Evolutionary conservation across 1,140 invertebrate genomes (phyloP), one percentile per base, ranked within the genome.

Genomic region (Tenebrio molitor): DNA sequence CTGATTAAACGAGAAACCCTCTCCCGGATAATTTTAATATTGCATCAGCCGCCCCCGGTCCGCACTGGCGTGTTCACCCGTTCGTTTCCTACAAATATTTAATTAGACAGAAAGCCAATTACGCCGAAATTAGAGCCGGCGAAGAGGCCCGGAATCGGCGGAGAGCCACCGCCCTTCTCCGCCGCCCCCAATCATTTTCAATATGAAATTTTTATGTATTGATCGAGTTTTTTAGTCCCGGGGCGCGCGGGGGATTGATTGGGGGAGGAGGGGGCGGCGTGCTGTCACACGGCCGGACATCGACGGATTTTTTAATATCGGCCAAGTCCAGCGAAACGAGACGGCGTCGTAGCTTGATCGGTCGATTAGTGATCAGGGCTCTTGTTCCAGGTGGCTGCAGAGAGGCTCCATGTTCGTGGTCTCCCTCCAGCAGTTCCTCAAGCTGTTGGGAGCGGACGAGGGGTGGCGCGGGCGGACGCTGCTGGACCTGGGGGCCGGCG

Each of bases 391-490:
- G 71, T 89, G 95, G 80, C 84, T 97, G 5, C 89, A 91, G 12
- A 87, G 95, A 39, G 96, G 96, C 10, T 96, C 94, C 0, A 97
- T 97, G 96, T 97, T 97, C 84, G 93, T 98, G 1, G 90, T 96
- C 74, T 97, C 95, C 0, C 83, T 86, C 21, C 82, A 87, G 15
- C 95, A 97, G 79, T 91, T 96, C 71, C 84, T 87, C 73, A 81
- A 84, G 67, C 84, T 97, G 62, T 74, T 84, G 2, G 66, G 73
- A 41, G 71, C 67, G 42, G 71, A 64, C 67, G 81, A 77, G 33
- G 71, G 78, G 63, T 81, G 81, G 80, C 84, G 79, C 81, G 81
- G 88, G 84, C 82, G 86, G 67, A 79, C 86, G 5, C 75, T 97
- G 33, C 84, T 97, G 53, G 96, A 97, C 85, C 84, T 97, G 34